Evolutionary conservation across 2,797 vertebrate genomes (phyloP).

Genomic region (Poeciliopsis paucimaculata): DNA sequence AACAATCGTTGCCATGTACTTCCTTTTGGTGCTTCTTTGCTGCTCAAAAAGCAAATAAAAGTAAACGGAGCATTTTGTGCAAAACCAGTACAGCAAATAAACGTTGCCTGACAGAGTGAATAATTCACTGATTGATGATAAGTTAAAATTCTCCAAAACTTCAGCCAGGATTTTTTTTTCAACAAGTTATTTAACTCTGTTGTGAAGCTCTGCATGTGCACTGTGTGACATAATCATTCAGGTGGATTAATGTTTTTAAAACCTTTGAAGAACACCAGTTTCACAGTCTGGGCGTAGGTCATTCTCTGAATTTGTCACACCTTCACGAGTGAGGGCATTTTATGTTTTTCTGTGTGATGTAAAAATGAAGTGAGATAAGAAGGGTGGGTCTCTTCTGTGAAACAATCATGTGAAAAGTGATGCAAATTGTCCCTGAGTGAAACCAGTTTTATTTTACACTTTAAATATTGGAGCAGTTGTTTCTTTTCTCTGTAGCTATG

Average conservation of each 20-base stretch:
- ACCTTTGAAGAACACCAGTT: conserved; percentile 31
- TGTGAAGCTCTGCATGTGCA: not conserved
- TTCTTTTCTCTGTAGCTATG: not conserved
- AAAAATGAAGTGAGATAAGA: conserved; percentile 26
- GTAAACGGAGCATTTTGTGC: not conserved
- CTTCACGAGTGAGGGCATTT: conserved; percentile 7
- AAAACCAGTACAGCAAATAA: not conserved
- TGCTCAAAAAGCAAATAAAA: not conserved
- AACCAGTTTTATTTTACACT: not conserved
- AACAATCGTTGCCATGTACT: not conserved
- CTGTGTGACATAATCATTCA: conserved; percentile 18
- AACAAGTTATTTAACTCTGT: not conserved
- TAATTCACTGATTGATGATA: not conserved
- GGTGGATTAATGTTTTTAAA: not conserved
- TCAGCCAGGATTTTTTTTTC: not conserved
- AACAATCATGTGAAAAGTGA: conserved; percentile 9
- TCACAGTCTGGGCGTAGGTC: conserved; percentile 41
- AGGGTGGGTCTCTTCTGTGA: not conserved
- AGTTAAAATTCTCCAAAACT: not conserved
- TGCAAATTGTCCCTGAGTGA: not conserved
- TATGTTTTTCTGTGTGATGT: not conserved
- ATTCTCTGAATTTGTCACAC: conserved; percentile 38
- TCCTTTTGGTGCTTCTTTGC: not conserved
- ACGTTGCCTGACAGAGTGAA: not conserved
- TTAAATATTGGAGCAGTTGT: not conserved